These are phyloP conservation scores for Vireo griseus DNA, from an alignment of 2,797 vertebrate genomes.

Conservation along the genomic window DNA sequence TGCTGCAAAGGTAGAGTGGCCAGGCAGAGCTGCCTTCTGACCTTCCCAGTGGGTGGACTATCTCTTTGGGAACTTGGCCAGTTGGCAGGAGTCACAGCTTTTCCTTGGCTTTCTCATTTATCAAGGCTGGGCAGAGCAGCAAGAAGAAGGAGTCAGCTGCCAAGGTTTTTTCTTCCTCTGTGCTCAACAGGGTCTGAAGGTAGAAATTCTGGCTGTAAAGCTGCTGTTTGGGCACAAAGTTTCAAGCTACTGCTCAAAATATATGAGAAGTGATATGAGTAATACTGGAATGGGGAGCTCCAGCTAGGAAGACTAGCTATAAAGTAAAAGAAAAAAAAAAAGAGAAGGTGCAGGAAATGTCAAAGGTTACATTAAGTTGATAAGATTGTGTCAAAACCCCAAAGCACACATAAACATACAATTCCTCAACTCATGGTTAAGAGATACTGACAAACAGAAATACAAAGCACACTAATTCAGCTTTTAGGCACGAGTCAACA, in stretches of 20 bases:
- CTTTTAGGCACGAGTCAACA: not conserved
- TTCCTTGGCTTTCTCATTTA: conserved; percentile 21
- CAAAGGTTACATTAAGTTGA: not conserved
- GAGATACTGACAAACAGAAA: not conserved
- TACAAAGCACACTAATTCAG: not conserved
- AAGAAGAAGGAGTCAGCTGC: conserved; percentile 1
- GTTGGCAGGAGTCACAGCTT: not conserved
- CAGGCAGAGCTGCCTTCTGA: accelerated
- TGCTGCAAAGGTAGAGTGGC: not conserved
- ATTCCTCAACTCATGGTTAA: not conserved
- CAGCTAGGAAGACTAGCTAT: not conserved
- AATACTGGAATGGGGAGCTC: not conserved
- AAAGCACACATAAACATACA: not conserved
- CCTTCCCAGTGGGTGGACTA: not conserved
- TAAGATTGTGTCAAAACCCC: not conserved
- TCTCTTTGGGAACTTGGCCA: not conserved
- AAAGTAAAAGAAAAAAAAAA: not conserved
- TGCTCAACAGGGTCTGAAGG: not conserved
- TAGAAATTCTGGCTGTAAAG: not conserved
- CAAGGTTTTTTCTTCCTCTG: conserved; percentile 2
- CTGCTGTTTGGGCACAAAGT: not conserved
- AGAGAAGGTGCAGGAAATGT: not conserved
- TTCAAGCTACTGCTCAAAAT: not conserved
- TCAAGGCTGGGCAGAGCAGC: not conserved
- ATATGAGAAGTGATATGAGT: not conserved